Conservation (phyloP, 2,888 invertebrate species). For the Leptinotarsa rubiginosa region DNA sequence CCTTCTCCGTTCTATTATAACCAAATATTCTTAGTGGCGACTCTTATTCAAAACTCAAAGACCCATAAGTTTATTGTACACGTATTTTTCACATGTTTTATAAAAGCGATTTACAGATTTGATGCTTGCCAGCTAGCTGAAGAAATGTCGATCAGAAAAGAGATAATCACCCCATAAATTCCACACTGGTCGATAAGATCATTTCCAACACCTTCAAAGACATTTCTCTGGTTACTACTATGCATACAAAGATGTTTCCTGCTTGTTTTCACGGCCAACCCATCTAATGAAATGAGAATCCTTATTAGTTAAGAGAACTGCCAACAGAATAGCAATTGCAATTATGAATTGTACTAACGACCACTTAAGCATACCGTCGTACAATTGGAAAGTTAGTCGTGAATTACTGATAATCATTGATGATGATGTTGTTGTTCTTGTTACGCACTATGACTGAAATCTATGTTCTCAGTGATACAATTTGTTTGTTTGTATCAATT, state of each 20-base stretch:
- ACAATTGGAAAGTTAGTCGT: no score
- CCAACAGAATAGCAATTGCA: slow-evolving; percentile 20
- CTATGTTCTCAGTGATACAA: no score
- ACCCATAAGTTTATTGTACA: no score
- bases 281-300: slow-evolving; percentile 17
- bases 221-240: slow-evolving; percentile 10
- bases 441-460: no score
- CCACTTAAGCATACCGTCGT: not conserved
- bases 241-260: slow-evolving; percentile 3
- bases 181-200: slow-evolving; percentile 4
- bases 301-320: not conserved
- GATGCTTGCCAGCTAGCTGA: not conserved
- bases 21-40: no score
- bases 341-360: not conserved
- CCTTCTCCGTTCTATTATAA: no score
- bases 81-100: no score
- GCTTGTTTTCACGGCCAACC: slow-evolving; percentile 11
- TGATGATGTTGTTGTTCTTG: not conserved
- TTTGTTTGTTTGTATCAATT: no score
- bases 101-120: no score
- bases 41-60: no score
- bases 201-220: slow-evolving; percentile 11
- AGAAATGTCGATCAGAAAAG: not conserved
- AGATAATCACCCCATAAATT: slow-evolving; percentile 3
- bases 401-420: not conserved